Conservation (phyloP, 2,888 invertebrate genomes). For the Drosophila antonietae region DNA sequence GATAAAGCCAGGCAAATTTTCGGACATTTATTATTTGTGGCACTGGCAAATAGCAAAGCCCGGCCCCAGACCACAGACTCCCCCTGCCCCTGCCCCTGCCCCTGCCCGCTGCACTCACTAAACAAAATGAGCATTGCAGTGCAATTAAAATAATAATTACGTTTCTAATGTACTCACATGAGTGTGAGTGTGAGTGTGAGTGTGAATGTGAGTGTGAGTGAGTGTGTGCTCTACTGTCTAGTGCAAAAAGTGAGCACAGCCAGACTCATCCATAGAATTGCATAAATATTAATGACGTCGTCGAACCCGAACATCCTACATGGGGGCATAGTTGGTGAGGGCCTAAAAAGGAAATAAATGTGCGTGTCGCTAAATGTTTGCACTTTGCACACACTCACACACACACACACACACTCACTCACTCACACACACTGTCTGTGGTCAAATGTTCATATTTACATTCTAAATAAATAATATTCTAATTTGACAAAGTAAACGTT, state of each 20-base stretch:
- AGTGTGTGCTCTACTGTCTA: constrained; percentile 1
- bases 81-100: no score
- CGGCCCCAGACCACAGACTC: neutral
- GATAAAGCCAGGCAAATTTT: constrained; percentile 50
- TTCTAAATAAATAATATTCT: constrained; percentile 81
- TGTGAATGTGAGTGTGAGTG: constrained; percentile 59
- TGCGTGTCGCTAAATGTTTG: constrained; percentile 73
- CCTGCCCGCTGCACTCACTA: constrained; percentile 8
- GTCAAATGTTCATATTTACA: constrained; percentile 76
- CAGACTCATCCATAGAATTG: constrained; percentile 44
- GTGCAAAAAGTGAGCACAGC: constrained; percentile 28
- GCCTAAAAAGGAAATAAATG: constrained; percentile 60
- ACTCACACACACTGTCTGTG: constrained; percentile 60
- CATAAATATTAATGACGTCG: constrained; percentile 75
- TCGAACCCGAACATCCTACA: constrained; percentile 42
- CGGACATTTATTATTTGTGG: constrained; percentile 73
- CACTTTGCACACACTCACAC: constrained; percentile 43
- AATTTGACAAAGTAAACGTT: constrained; percentile 78
- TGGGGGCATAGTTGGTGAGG: constrained; percentile 8
- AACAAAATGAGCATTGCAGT: constrained; percentile 65
- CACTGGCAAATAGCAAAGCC: constrained; percentile 22
- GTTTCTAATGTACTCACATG: constrained; percentile 78
- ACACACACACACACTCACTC: constrained; percentile 26
- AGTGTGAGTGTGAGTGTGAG: constrained; percentile 49
- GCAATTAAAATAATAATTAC: constrained; percentile 84